phyloP scores from a whole-genome alignment of 2,888 invertebrate species.

The Neocrepidodera transversa region DNA sequence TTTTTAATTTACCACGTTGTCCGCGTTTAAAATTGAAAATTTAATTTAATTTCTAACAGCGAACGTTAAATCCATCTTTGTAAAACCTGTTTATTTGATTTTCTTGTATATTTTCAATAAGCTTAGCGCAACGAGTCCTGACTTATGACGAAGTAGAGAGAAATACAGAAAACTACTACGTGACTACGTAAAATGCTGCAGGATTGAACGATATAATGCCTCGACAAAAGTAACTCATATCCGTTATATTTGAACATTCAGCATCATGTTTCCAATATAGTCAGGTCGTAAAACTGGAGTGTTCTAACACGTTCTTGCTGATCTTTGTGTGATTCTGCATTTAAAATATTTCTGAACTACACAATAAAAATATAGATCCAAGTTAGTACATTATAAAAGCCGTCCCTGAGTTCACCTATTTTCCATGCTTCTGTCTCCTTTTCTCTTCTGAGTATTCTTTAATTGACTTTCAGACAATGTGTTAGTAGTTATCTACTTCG shows the following conservation, averaged over 20 bases:
- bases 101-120: constrained; percentile 20
- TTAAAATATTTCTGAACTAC: too few relatives aligned
- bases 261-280: constrained; percentile 16
- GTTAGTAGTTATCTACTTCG: constrained; percentile 22
- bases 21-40: too few relatives aligned
- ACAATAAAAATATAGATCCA: too few relatives aligned
- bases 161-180: constrained; percentile 11
- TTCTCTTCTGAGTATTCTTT: constrained; percentile 16
- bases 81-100: constrained; percentile 1
- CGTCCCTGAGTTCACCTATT: not conserved
- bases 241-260: constrained; percentile 18
- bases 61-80: not conserved
- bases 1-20: too few relatives aligned
- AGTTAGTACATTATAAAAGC: too few relatives aligned
- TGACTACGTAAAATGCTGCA: constrained; percentile 15
- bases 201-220: constrained; percentile 7
- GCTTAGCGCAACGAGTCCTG: constrained; percentile 8
- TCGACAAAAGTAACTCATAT: constrained; percentile 7
- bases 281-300: not conserved
- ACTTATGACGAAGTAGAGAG: constrained; percentile 5
- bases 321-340: too few relatives aligned
- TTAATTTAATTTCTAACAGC: not conserved
- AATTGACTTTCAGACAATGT: constrained; percentile 22
- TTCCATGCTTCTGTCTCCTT: not conserved
- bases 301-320: too few relatives aligned